phyloP scores from a whole-genome alignment of 1,140 invertebrate genomes.

The Zaprionus camerounensis region DNA sequence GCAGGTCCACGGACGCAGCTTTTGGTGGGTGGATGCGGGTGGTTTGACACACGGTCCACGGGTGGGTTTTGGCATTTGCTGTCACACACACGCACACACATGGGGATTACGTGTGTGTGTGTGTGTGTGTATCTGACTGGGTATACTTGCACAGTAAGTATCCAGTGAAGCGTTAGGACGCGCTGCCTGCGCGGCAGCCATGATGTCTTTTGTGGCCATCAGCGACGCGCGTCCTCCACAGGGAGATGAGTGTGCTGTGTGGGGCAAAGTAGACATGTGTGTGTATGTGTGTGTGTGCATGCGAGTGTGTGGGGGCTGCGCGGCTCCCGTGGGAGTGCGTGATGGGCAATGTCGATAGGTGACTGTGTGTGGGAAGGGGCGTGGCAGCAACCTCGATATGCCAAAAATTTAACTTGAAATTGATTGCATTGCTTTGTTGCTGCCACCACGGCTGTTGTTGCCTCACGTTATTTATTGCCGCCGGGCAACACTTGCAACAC shows the following conservation, averaged over 20 bases:
- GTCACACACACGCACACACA: slow-evolving; percentile 57
- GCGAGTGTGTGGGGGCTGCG: not conserved
- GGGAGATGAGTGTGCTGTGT: slow-evolving; percentile 53
- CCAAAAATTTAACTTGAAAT: slow-evolving; percentile 52
- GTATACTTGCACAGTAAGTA: slow-evolving; percentile 78
- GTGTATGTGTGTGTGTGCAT: slow-evolving; percentile 1
- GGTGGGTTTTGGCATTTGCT: slow-evolving; percentile 78
- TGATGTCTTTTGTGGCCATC: slow-evolving; percentile 81
- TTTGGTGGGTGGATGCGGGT: slow-evolving; percentile 23
- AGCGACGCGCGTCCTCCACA: slow-evolving; percentile 57
- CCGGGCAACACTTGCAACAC: slow-evolving; percentile 57
- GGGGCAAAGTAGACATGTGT: not conserved
- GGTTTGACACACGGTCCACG: slow-evolving; percentile 50
- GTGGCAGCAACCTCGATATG: slow-evolving; percentile 40
- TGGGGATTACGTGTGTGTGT: slow-evolving; percentile 29
- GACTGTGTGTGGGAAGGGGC: slow-evolving; percentile 1
- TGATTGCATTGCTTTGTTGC: slow-evolving; percentile 52
- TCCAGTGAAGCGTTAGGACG: slow-evolving; percentile 79
- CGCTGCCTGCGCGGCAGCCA: slow-evolving; percentile 67
- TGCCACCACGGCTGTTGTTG: slow-evolving; percentile 20
- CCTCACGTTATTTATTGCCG: slow-evolving; percentile 72
- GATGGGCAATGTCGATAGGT: slow-evolving; percentile 47
- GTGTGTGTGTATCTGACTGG: slow-evolving; percentile 67
- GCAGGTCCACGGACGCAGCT: slow-evolving; percentile 24
- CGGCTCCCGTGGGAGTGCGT: slow-evolving; percentile 24